Percentiles rank a stretch among this genome's conserved stretches.
These are phyloP conservation scores for Ceyx erithaca DNA, from an alignment of 2,797 vertebrate genomes.

Conservation along the genomic window DNA sequence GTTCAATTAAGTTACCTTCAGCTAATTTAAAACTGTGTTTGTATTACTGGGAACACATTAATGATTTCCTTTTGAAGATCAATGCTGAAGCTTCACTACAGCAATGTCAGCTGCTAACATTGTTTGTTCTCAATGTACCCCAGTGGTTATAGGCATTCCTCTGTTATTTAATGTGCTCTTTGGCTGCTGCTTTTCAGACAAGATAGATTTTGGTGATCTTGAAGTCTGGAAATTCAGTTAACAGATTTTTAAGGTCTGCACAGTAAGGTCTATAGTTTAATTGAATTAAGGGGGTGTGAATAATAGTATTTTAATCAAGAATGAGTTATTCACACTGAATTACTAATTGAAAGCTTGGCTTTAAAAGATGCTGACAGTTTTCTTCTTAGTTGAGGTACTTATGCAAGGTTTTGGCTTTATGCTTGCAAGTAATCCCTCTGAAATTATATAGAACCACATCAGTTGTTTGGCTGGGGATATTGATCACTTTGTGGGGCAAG, in stretches of 20 bases:
- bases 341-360: neutral
- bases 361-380: neutral
- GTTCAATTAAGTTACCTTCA: neutral
- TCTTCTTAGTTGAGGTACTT: neutral
- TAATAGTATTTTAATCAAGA: conserved; percentile 14
- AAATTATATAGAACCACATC: neutral
- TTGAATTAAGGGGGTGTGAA: neutral
- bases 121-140: neutral
- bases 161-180: neutral
- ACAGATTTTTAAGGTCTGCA: neutral
- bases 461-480: neutral
- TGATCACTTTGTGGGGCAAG: neutral
- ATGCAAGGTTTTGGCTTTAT: neutral
- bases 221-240: neutral
- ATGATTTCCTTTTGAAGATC: conserved; percentile 11
- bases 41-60: neutral
- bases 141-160: neutral
- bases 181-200: neutral
- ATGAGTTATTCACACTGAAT: conserved; percentile 19
- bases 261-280: neutral
- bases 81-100: neutral
- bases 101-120: neutral
- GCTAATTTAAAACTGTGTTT: neutral
- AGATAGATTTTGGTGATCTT: neutral
- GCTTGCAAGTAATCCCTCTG: neutral